A percentile compares a stretch with the other conserved stretches of the same genome.
Evolutionary conservation across 2,888 invertebrate genomes (phyloP).

Genomic region (Leptopterna dolabrata): DNA sequence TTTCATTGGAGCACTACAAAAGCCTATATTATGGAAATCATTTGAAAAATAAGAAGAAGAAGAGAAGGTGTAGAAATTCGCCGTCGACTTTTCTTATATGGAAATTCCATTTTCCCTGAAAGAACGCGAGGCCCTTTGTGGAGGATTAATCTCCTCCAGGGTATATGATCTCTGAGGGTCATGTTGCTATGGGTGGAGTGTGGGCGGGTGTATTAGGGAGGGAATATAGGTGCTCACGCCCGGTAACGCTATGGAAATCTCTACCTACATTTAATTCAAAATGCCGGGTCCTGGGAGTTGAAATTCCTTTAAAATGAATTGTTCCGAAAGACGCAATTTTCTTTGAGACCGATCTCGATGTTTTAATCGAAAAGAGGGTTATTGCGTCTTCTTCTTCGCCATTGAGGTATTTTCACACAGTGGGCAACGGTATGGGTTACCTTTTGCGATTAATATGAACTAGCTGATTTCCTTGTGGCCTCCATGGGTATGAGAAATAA

Average conservation of each 20-base stretch:
- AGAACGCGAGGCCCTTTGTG: background rate
- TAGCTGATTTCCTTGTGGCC: no score
- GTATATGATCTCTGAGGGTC: background rate
- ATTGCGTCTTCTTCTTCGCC: background rate
- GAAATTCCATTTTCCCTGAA: slow-evolving; percentile 9
- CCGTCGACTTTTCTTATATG: slow-evolving; percentile 6
- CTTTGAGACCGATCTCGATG: background rate
- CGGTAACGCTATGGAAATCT: background rate
- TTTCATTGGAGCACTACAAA: background rate
- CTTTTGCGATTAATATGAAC: no score
- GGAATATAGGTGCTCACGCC: background rate
- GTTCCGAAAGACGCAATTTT: background rate
- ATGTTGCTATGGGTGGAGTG: background rate
- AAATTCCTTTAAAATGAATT: background rate
- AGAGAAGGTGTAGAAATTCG: background rate
- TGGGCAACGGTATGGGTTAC: no score
- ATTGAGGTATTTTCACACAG: no score
- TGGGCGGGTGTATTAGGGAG: no score
- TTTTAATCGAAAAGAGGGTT: background rate
- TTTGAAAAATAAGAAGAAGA: background rate
- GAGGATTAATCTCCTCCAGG: background rate
- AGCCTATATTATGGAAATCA: background rate
- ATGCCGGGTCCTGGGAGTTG: background rate
- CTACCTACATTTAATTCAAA: background rate
- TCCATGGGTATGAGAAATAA: no score